Conservation (phyloP, 2,113 vertebrate genomes). For the Otis tarda region DNA sequence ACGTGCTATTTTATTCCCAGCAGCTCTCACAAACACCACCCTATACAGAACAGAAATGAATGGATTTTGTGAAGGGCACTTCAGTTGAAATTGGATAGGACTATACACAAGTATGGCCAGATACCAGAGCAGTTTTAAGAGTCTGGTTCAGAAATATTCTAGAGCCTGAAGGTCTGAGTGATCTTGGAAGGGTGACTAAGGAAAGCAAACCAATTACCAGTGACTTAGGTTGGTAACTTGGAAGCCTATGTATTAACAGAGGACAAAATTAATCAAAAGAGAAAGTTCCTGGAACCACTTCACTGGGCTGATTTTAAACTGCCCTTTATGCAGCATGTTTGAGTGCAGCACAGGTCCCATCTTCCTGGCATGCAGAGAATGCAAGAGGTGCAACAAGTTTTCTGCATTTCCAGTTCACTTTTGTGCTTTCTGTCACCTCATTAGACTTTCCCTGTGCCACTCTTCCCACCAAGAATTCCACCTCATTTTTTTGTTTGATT, state of each 20-base stretch:
- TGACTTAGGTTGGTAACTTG: background rate
- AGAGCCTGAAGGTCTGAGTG: background rate
- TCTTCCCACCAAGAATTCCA: background rate
- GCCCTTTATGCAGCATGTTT: background rate
- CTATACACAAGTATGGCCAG: background rate
- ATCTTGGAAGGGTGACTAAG: background rate
- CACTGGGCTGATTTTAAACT: background rate
- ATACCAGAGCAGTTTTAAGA: background rate
- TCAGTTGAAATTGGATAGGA: constrained; percentile 40
- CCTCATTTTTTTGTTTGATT: background rate
- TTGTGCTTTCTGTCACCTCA: background rate
- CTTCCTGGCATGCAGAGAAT: background rate
- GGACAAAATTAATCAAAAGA: background rate
- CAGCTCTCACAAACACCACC: background rate
- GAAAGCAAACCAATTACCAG: background rate
- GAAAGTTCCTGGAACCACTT: background rate
- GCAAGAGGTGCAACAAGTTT: background rate
- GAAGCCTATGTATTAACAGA: background rate
- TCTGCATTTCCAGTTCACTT: background rate
- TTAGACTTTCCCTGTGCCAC: background rate
- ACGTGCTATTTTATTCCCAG: background rate
- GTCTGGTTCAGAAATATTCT: constrained; percentile 14
- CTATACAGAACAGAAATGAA: constrained; percentile 37
- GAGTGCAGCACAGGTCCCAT: background rate
- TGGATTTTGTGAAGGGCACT: constrained; percentile 37